Evolutionary conservation across 2,113 vertebrate genomes (phyloP).

Genomic region (Origma solitaria): DNA sequence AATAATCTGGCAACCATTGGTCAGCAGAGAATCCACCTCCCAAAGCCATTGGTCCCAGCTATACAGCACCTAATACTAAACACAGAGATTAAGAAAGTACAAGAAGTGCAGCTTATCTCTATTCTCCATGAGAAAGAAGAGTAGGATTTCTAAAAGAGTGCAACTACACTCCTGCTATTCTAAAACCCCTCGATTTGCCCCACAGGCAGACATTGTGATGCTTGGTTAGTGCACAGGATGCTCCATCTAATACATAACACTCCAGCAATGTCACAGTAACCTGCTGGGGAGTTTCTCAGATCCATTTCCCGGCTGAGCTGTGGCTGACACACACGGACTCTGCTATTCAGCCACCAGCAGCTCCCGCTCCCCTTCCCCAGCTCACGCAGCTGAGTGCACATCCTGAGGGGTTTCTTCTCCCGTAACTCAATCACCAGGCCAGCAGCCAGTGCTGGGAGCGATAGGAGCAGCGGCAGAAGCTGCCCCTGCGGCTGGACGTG

Average conservation of each 20-base stretch:
- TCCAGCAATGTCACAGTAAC: neutral
- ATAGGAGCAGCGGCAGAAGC: accelerated
- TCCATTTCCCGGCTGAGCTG: neutral
- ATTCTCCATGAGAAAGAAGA: no score
- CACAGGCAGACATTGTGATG: accelerated
- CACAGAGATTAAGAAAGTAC: no score
- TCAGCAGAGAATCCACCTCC: no score
- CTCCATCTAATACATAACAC: neutral
- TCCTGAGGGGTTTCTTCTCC: neutral
- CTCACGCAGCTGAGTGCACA: accelerated
- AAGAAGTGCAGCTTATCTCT: no score
- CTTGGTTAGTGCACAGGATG: accelerated
- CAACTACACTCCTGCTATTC: no score
- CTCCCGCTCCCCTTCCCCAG: neutral
- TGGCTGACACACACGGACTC: neutral
- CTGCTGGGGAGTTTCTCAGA: neutral
- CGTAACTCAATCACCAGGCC: neutral
- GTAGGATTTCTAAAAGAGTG: no score
- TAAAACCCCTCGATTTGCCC: neutral
- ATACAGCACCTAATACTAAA: no score
- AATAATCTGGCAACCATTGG: no score
- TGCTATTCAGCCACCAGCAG: neutral
- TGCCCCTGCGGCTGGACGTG: neutral
- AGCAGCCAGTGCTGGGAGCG: neutral
- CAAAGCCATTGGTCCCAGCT: no score